Conservation (phyloP, 2,113 vertebrate genomes). For the Peromyscus californicus region DNA sequence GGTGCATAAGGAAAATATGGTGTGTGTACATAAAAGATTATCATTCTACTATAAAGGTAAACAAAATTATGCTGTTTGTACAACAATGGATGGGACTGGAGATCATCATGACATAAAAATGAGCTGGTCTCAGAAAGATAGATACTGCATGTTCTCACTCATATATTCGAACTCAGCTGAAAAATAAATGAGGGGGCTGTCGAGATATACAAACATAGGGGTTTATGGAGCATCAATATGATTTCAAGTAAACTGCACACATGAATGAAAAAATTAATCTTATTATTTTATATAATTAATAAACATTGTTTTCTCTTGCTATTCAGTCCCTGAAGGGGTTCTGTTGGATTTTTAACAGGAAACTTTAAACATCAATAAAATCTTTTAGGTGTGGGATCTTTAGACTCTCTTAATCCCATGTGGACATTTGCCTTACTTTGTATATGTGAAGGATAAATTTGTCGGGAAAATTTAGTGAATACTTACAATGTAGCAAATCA, state of each 20-base stretch:
- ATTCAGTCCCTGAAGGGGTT: neutral
- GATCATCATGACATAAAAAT: neutral
- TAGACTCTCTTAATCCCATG: neutral
- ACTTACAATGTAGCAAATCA: neutral
- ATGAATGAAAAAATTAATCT: neutral
- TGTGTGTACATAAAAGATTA: neutral
- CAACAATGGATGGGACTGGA: neutral
- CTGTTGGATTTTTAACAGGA: neutral
- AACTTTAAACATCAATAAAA: neutral
- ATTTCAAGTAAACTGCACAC: neutral
- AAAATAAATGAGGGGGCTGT: neutral
- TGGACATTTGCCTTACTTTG: neutral
- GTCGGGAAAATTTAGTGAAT: neutral
- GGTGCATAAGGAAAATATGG: neutral
- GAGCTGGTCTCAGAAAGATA: neutral
- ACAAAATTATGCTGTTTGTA: neutral
- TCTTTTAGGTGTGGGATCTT: neutral
- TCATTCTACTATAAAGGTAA: neutral
- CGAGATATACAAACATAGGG: neutral
- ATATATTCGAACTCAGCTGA: neutral
- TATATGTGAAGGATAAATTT: neutral
- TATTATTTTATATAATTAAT: neutral
- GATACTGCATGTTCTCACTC: neutral
- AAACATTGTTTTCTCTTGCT: neutral
- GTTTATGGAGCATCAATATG: neutral